phyloP scores from a whole-genome alignment of 1,140 invertebrate species.

The Rhyzopertha dominica region DNA sequence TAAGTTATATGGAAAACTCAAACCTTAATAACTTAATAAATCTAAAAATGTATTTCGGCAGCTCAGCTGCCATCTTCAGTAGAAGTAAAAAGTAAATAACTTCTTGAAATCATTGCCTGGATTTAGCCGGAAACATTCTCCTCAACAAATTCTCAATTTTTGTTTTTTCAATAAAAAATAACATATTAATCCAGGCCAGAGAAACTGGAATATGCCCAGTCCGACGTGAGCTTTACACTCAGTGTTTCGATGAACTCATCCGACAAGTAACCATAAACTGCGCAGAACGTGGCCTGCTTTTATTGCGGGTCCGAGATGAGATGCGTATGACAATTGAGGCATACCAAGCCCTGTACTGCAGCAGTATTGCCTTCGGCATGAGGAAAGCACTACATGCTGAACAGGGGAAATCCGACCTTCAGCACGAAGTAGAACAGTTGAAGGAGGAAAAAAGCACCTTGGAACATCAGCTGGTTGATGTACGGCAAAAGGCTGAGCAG shows the following conservation, averaged over 20 bases:
- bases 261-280: constrained; percentile 96
- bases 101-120: too few relatives aligned
- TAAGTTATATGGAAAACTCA: too few relatives aligned
- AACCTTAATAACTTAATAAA: too few relatives aligned
- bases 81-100: too few relatives aligned
- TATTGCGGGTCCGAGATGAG: constrained; percentile 91
- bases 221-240: constrained; percentile 87
- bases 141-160: background rate
- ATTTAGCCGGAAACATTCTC: background rate
- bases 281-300: constrained; percentile 88
- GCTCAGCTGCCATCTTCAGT: too few relatives aligned
- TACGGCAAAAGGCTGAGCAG: constrained; percentile 80
- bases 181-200: constrained; percentile 55
- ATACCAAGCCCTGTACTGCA: constrained; percentile 92
- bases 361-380: constrained; percentile 96
- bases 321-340: constrained; percentile 93
- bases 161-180: background rate
- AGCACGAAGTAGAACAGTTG: constrained; percentile 49
- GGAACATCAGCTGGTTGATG: constrained; percentile 73
- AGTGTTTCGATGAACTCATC: constrained; percentile 95
- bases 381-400: constrained; percentile 88
- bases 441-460: constrained; percentile 64
- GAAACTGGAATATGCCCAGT: constrained; percentile 97
- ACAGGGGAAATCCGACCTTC: constrained; percentile 68
- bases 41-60: too few relatives aligned